phyloP scores from a whole-genome alignment of 2,888 invertebrate genomes.

The Rhimphoctona megacephalus region DNA sequence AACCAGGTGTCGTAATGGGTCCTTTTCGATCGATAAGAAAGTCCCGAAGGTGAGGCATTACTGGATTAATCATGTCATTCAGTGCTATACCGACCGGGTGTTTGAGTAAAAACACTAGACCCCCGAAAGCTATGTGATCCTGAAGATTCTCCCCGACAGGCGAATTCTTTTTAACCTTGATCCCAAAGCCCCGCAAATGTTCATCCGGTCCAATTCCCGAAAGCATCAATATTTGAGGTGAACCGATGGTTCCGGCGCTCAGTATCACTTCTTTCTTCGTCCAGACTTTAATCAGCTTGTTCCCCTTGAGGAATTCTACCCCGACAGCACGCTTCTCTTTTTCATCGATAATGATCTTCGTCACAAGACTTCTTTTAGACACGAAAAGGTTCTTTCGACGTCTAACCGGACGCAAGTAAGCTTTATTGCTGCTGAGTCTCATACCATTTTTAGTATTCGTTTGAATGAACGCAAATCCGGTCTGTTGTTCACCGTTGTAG shows the following conservation, averaged over 20 bases:
- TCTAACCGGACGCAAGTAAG: constrained; percentile 87
- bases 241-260: constrained; percentile 94
- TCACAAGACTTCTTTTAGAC: constrained; percentile 87
- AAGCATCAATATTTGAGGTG: constrained; percentile 95
- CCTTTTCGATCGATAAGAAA: constrained; percentile 83
- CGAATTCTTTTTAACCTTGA: constrained; percentile 87
- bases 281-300: constrained; percentile 84
- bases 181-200: constrained; percentile 86
- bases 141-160: constrained; percentile 88
- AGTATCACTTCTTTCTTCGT: constrained; percentile 93
- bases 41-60: constrained; percentile 64
- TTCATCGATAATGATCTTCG: constrained; percentile 89
- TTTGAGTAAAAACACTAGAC: constrained; percentile 86
- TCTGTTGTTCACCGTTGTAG: constrained; percentile 88
- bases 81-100: constrained; percentile 80
- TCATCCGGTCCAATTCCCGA: constrained; percentile 89
- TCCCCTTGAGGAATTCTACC: constrained; percentile 88
- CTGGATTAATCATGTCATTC: constrained; percentile 63
- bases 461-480: constrained; percentile 90
- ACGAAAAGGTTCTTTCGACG: constrained; percentile 89
- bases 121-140: constrained; percentile 88
- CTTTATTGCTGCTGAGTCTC: constrained; percentile 87
- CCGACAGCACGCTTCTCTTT: constrained; percentile 88
- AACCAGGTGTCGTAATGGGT: constrained; percentile 86
- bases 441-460: constrained; percentile 87